Percentiles rank a stretch among this genome's conserved stretches.
Conservation (phyloP, 2,888 invertebrate genomes). For the Tortricodes alternella region DNA sequence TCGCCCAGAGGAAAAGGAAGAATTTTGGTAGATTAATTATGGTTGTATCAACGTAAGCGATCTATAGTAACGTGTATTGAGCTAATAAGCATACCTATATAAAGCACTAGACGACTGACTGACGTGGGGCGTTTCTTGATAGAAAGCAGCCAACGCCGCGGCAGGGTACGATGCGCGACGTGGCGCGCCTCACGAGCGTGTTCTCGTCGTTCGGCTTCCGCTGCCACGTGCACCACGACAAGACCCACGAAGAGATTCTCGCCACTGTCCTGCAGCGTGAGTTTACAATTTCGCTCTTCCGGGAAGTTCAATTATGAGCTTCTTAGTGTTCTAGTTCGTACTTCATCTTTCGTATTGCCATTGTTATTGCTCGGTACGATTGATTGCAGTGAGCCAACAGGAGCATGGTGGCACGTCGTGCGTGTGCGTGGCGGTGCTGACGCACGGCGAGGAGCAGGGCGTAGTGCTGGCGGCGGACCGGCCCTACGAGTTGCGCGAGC, state of each 20-base stretch:
- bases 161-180: constrained; percentile 53
- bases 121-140: constrained; percentile 17
- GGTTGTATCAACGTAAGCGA: too few relatives aligned
- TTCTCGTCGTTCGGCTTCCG: constrained; percentile 52
- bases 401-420: constrained; percentile 60
- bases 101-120: not conserved
- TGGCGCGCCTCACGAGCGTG: constrained; percentile 42
- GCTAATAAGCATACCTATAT: not conserved
- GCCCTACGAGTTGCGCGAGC: constrained; percentile 50
- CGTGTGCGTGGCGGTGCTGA: constrained; percentile 56
- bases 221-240: constrained; percentile 44
- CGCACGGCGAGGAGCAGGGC: constrained; percentile 56
- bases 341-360: not conserved
- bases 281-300: constrained; percentile 16
- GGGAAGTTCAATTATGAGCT: not conserved
- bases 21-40: too few relatives aligned
- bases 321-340: not conserved
- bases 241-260: constrained; percentile 48
- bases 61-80: not conserved
- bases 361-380: not conserved
- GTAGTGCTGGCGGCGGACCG: constrained; percentile 53
- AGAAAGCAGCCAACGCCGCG: constrained; percentile 42
- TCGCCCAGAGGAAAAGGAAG: too few relatives aligned
- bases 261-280: constrained; percentile 43
- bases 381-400: constrained; percentile 50